Base-by-base conservation (phyloP, 2,113 vertebrate genomes). In the Benthochromis sp. region DNA sequence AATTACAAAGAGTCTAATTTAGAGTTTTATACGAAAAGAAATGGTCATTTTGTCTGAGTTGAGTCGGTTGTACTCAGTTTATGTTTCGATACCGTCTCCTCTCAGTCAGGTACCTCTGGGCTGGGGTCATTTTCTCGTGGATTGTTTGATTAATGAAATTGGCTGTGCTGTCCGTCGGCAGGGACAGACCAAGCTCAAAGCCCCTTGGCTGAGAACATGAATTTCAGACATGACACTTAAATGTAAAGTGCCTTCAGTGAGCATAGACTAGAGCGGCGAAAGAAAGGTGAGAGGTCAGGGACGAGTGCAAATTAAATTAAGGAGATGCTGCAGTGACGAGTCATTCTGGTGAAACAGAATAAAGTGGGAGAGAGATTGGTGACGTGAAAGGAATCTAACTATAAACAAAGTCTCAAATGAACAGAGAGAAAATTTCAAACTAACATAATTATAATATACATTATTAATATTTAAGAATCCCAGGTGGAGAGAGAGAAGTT, bases 71-170 rank as follows among this genome's bases (percentile, higher is more conserved):
- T 76, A 81, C 36, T n/a, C 31, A 2, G 21, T 78, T 71, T 19
- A 8, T 12, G 36, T 83, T 71, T 14, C 24, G 3, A 87, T 79
- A 16, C 4, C 8, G 63, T 85, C 54, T 90, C 61, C 17, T 31
- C 89, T 87, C 40, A 34, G n/a, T 24, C 81, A 83, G 52, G 34
- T 87, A 61, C 57, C 63, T 90, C 71, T 38, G 19, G 2, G n/a
- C 43, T 17, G 85, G 6, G 11, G 76, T 80, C 4, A 63, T 83
- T 84, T 90, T 80, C 82, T 66, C 10, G 17, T 6, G 5, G 61
- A 91, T 86, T 85, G 50, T 83, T 88, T 29, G 43, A 63, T 81
- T 83, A 87, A 91, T 84, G 82, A 79, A 87, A 91, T 89, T 80
- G 82, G 73, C 82, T 71, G 4, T 45, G n/a, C 73, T 5, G 86